phyloP scores from a whole-genome alignment of 2,888 invertebrate genomes.

The Dasypogon diadema region DNA sequence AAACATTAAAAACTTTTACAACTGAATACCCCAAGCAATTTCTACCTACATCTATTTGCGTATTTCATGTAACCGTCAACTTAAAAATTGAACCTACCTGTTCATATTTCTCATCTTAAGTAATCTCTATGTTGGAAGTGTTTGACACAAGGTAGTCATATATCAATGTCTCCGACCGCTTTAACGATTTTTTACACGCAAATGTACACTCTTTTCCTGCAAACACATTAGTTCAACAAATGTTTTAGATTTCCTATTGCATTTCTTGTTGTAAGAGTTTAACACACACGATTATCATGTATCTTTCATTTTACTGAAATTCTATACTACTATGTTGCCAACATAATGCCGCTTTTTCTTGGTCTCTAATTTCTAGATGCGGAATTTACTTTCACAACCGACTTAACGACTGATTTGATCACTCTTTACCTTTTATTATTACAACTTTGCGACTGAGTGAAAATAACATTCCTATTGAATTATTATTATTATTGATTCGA shows the following conservation, averaged over 20 bases:
- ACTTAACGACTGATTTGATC: conserved; percentile 25
- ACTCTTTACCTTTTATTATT: background rate
- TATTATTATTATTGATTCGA: too few species aligned
- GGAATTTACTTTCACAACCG: conserved; percentile 5
- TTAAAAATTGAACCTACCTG: background rate
- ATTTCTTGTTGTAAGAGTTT: conserved; percentile 2
- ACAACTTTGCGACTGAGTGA: background rate
- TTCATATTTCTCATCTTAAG: background rate
- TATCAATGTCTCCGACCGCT: conserved; percentile 3
- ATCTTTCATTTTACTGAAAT: background rate
- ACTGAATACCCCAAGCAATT: too few species aligned
- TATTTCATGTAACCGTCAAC: too few species aligned
- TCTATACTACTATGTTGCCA: background rate
- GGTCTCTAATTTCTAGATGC: background rate
- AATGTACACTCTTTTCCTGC: background rate
- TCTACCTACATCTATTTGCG: too few species aligned
- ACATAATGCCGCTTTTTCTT: background rate
- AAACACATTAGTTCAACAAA: background rate
- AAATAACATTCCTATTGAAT: too few species aligned
- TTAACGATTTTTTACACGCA: conserved; percentile 3
- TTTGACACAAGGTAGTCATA: conserved; percentile 4
- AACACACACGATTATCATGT: background rate
- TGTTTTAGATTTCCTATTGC: background rate
- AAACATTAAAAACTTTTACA: too few species aligned
- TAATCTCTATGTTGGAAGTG: conserved; percentile 1